Evolutionary conservation across 2,888 invertebrate species (phyloP), one percentile per base, ranked within the genome.

Genomic region (Bedellia somnulentella): DNA sequence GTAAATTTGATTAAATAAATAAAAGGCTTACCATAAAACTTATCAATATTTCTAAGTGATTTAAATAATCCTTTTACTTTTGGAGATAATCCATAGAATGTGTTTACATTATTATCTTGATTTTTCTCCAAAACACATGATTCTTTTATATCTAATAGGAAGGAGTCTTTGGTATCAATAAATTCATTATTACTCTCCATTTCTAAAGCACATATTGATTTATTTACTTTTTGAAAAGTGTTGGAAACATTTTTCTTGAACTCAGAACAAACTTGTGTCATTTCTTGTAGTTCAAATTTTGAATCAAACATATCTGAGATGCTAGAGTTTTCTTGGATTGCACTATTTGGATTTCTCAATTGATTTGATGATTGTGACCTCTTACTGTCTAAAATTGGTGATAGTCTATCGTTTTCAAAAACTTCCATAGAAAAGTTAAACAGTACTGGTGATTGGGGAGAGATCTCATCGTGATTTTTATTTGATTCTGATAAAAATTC

Each of bases 61-160:
- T 84, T 80, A 38, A 95, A 82, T 38, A 94, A 61, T 8, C 78
- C 67, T 52, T 84, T 82, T 0, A 90, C 85, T 44, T 68, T 75
- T 2, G 77, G 53, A 1, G 94, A 90, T 23, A 95, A 66, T 0
- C 90, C 93, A 77, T 87, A 93, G 60, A 92, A 95, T 34, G 37
- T 47, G 27, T 51, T 42, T 5, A 29, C 36, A 16, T 43, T 36
- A 36, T 31, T 37, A n/a, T n/a, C n/a, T n/a, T n/a, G n/a, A n/a
- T n/a, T n/a, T n/a, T n/a, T n/a, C n/a, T n/a, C n/a, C n/a, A n/a
- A n/a, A n/a, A n/a, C n/a, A n/a, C n/a, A n/a, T n/a, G n/a, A n/a
- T n/a, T 68, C 67, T 39, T 57, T 57, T 9, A 71, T 52, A 42
- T 71, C 61, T 18, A 70, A 42, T 35, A 70, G 43, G 37, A 70